Percentiles rank a stretch among this genome's conserved stretches.
These are phyloP conservation scores for Campopleginae sp. DNA, from an alignment of 2,888 invertebrate genomes.

Conservation along the genomic window DNA sequence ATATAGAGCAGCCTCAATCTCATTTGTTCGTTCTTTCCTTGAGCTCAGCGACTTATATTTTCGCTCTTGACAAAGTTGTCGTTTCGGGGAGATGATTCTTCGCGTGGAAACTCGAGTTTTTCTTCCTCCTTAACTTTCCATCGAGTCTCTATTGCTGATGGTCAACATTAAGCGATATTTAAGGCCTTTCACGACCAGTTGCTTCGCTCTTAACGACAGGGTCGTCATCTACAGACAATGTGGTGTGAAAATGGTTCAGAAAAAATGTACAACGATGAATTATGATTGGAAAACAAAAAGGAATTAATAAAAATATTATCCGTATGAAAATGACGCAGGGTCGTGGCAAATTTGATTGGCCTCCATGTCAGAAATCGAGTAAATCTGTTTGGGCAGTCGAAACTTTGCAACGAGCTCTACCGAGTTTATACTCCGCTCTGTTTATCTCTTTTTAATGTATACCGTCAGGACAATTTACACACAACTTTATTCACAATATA, in stretches of 20 bases:
- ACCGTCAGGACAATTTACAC: conserved; percentile 24
- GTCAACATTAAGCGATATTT: conserved; percentile 8
- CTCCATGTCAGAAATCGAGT: neutral
- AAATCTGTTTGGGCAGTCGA: neutral
- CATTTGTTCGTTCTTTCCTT: conserved; percentile 8
- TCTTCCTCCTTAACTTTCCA: neutral
- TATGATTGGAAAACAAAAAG: neutral
- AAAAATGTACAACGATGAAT: no score
- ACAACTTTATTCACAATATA: neutral
- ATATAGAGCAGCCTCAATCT: conserved; percentile 3
- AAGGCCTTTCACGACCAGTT: neutral
- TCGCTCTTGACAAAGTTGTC: conserved; percentile 33
- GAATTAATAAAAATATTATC: neutral
- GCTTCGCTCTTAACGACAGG: neutral
- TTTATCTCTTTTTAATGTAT: conserved; percentile 40
- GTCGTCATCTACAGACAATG: no score
- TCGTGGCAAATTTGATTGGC: neutral
- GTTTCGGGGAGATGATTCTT: conserved; percentile 9
- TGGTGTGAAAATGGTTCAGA: no score
- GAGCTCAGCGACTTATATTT: neutral
- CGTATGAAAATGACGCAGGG: neutral
- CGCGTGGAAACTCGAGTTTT: neutral
- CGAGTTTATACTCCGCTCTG: neutral
- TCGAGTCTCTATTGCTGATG: neutral
- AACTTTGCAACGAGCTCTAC: neutral